Base-by-base conservation (phyloP, 92 coral and sea anemone genomes). In the Phenganax marumi region DNA sequence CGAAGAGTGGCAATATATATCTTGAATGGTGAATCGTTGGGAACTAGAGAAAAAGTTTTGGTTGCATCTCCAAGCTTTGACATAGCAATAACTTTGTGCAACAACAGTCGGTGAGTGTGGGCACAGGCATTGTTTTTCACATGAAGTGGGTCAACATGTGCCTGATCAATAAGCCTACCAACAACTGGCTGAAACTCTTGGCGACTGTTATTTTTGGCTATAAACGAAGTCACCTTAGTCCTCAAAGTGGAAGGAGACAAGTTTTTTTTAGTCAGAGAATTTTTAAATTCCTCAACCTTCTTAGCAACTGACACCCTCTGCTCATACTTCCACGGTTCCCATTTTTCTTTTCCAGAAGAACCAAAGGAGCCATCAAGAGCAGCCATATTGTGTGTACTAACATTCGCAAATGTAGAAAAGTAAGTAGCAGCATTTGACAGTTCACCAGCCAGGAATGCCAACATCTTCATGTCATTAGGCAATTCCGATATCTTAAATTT, bases 181-280 rank as follows among this genome's bases (percentile, higher is more conserved):
- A 76, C 81, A 18, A 55, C 43, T 22, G 68, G 68, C 43, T 56
- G 50, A 76, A 76, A 76, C 68, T 76, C 81, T 76, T 76, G 81
- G 46, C 81, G 62, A 66, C 81, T 55, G 47, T 75, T 75, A 53
- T 75, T 58, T 46, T 51, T 58, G 46, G 65, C 81, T 53, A 76
- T 76, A 71, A 81, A 81, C 26, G 62, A 58, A 64, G 85, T 81
- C 81, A 76, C 81, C 81, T 76, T 76, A 43, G 85, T 49, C 54
- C 85, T 24, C 46, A 64, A 65, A 61, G 85, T 81, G 54, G 85
- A 69, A 50, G 52, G 62, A 43, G 85, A 39, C 47, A 81, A 25
- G 52, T 77, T 81, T 71, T 81, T 68, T 57, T 71, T 55, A 70
- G 56, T 48, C 26, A 70, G 70, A 50, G 64, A 56, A 62, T 8